Evolutionary conservation across 92 coral and sea anemone genomes (phyloP).

Genomic region (Zoanthus sociatus): DNA sequence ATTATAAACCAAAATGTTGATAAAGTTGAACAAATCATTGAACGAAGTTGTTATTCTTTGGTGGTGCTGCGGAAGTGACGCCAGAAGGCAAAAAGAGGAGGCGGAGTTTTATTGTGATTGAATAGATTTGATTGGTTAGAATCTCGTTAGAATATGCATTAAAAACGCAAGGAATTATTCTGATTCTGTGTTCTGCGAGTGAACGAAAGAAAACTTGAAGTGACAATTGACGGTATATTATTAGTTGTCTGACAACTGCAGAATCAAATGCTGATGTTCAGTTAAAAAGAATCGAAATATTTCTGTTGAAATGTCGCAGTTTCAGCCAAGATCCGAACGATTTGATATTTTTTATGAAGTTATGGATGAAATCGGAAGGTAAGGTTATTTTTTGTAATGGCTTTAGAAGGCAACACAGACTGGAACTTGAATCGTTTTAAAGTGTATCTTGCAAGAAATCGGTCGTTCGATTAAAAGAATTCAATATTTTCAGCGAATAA

Average conservation of each 20-base stretch:
- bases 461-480: background rate
- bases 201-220: background rate
- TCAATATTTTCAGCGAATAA: background rate
- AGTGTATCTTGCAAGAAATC: background rate
- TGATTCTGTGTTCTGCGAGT: constrained; percentile 17
- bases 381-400: background rate
- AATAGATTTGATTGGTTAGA: constrained; percentile 14
- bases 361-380: constrained; percentile 88
- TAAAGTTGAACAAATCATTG: background rate
- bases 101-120: constrained; percentile 25
- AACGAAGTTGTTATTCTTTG: background rate
- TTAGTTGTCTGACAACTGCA: background rate
- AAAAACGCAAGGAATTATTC: constrained; percentile 61
- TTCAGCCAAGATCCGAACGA: constrained; percentile 72
- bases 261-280: background rate
- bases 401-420: background rate
- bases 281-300: background rate
- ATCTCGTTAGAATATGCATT: constrained; percentile 48
- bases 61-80: constrained; percentile 44
- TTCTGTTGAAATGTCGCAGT: constrained; percentile 55
- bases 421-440: background rate
- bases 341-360: constrained; percentile 85
- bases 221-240: background rate
- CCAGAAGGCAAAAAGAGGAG: background rate
- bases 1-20: background rate